Percentiles rank a stretch among this genome's conserved stretches.
These are phyloP conservation scores for Erinaceus europaeus DNA, from an alignment of 2,113 vertebrate species.

Conservation along the genomic window DNA sequence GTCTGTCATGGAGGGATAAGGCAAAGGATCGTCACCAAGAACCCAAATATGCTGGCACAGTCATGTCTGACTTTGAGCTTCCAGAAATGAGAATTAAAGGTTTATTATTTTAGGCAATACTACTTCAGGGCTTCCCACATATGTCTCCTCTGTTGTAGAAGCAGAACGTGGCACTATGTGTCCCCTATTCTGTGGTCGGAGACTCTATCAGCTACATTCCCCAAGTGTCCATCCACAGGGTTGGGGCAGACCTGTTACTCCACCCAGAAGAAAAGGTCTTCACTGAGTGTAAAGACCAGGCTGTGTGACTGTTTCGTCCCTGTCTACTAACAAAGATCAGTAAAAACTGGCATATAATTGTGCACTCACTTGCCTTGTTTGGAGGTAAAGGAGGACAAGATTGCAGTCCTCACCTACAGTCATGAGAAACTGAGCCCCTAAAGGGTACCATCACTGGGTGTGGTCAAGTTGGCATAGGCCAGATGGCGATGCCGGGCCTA, in stretches of 20 bases:
- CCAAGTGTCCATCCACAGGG: rapidly evolving
- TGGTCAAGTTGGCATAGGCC: neutral
- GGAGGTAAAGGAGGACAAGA: neutral
- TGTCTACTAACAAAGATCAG: neutral
- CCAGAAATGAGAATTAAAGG: neutral
- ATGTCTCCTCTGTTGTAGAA: neutral
- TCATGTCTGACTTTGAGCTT: neutral
- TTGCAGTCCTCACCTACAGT: neutral
- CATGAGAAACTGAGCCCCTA: neutral
- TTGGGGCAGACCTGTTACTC: neutral
- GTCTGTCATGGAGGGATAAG: neutral
- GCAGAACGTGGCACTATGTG: neutral
- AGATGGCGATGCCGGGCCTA: neutral
- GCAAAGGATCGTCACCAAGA: neutral
- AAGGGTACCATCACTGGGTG: neutral
- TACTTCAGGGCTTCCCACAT: neutral
- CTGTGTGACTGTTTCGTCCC: neutral
- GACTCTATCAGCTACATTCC: neutral
- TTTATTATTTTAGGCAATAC: neutral
- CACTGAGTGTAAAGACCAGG: neutral
- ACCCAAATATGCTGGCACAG: neutral
- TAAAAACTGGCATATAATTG: neutral
- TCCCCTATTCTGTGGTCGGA: neutral
- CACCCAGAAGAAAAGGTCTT: neutral
- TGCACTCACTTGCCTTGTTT: neutral